phyloP scores from a whole-genome alignment of 1,140 invertebrate genomes.

The Platorchestia sp. region DNA sequence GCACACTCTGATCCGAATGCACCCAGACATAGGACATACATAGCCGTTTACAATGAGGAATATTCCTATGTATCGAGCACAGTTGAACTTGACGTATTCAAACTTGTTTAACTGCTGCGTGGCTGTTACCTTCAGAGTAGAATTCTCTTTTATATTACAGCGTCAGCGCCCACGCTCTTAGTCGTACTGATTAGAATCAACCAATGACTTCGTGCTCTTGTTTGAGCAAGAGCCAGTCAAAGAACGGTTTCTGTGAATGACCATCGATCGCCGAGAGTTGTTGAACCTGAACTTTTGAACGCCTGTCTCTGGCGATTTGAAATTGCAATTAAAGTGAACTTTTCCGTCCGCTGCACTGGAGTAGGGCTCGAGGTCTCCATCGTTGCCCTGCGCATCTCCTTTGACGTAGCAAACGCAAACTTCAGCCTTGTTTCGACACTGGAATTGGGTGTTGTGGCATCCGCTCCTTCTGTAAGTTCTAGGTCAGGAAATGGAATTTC shows the following conservation, averaged over 20 bases:
- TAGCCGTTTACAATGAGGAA: background rate
- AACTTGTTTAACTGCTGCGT: background rate
- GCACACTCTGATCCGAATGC: background rate
- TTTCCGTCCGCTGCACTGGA: background rate
- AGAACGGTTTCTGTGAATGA: background rate
- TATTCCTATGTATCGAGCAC: background rate
- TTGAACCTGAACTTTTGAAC: slow-evolving; percentile 40
- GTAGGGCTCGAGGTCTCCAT: background rate
- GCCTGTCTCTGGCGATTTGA: background rate
- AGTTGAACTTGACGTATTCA: background rate
- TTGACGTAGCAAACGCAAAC: slow-evolving; percentile 19
- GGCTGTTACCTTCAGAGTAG: background rate
- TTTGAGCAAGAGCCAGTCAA: background rate
- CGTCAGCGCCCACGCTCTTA: background rate
- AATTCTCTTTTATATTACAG: background rate
- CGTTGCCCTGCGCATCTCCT: background rate
- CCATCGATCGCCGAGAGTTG: background rate
- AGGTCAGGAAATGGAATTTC: slow-evolving; percentile 25
- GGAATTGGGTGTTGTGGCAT: background rate
- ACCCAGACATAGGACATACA: background rate
- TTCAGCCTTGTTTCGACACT: slow-evolving; percentile 21
- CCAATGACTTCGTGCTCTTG: background rate
- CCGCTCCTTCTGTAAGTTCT: background rate
- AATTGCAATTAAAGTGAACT: background rate
- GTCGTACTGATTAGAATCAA: background rate